Evolutionary conservation across 2,113 vertebrate species (phyloP).

Genomic region (Trochalopteron elliotii): DNA sequence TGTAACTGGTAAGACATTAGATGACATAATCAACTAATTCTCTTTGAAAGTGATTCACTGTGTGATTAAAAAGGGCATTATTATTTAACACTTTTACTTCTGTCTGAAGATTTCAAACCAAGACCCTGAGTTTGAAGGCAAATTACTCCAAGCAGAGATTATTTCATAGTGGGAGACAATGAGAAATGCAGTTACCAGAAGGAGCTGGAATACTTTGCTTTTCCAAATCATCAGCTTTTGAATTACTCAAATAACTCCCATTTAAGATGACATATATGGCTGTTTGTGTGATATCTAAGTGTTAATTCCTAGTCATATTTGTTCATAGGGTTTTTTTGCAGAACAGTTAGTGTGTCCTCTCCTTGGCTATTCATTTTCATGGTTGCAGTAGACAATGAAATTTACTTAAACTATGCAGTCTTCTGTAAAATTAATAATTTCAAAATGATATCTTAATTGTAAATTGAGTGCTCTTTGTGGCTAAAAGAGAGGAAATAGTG

Average conservation of each 20-base stretch:
- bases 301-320: slow-evolving; percentile 52
- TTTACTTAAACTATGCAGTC: slow-evolving; percentile 35
- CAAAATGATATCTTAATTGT: slow-evolving; percentile 23
- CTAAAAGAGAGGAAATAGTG: neutral
- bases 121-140: slow-evolving; percentile 1
- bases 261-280: slow-evolving; percentile 53
- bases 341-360: slow-evolving; percentile 42
- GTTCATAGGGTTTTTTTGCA: slow-evolving; percentile 19
- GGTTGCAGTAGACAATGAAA: slow-evolving; percentile 25
- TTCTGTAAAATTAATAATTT: slow-evolving; percentile 38
- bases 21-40: neutral
- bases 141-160: slow-evolving; percentile 15
- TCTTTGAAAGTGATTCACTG: neutral
- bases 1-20: neutral
- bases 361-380: slow-evolving; percentile 37
- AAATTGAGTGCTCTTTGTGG: neutral
- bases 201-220: slow-evolving; percentile 42
- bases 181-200: slow-evolving; percentile 18
- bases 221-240: slow-evolving; percentile 61
- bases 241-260: slow-evolving; percentile 47
- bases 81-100: slow-evolving; percentile 14
- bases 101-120: neutral
- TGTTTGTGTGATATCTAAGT: slow-evolving; percentile 35
- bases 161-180: slow-evolving; percentile 11
- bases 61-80: slow-evolving; percentile 1